Base-by-base conservation (phyloP, 2,888 invertebrate species). In the Andrena hattorfiana region DNA sequence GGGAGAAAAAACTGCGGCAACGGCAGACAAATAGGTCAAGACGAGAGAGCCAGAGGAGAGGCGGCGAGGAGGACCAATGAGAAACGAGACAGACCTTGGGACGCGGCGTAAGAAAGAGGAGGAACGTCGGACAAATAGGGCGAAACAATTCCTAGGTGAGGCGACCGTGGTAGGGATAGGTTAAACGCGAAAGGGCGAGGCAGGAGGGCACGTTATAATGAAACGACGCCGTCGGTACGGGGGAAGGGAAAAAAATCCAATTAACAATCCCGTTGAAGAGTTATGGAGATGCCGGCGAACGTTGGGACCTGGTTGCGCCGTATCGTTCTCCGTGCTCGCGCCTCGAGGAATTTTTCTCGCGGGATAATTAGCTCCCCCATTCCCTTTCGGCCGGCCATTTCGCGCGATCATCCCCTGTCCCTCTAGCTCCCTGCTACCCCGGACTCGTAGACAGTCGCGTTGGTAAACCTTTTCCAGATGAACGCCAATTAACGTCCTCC, bases 211-310 rank as follows among this genome's bases (percentile, higher is more conserved):
- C 28, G 81, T 80, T 80, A 80, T 82, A 82, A 82, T 71, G 80
- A 80, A 82, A 83, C 75, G 80, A 51, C 68, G 71, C 42, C 68
- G 71, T 26, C 51, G 49, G 35, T 4, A 2, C 32, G 42, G 16
- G 64, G 69, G 16, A 35, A 63, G 54, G 79, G 71, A 81, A 84
- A 81, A 81, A 75, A 86, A 88, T 90, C 85, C 88, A 90, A 90
- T 90, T 90, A 90, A 89, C 90, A 90, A 88, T 89, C 77, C 85
- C 66, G 86, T 85, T 85, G 76, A 83, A 82, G 87, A 88, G 87
- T 88, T 86, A 89, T 89, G 85, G 89, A 83, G 86, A 88, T 87
- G 76, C 87, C 49, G 70, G 28, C 23, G 35, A 63, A 26, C 54
- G 67, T 42, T 72, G 64, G 54, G 59, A 26, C 66, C 79, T 16